Evolutionary conservation across 2,888 invertebrate genomes (phyloP), one percentile per base, ranked within the genome.

Genomic region (Gastrophysa polygoni): DNA sequence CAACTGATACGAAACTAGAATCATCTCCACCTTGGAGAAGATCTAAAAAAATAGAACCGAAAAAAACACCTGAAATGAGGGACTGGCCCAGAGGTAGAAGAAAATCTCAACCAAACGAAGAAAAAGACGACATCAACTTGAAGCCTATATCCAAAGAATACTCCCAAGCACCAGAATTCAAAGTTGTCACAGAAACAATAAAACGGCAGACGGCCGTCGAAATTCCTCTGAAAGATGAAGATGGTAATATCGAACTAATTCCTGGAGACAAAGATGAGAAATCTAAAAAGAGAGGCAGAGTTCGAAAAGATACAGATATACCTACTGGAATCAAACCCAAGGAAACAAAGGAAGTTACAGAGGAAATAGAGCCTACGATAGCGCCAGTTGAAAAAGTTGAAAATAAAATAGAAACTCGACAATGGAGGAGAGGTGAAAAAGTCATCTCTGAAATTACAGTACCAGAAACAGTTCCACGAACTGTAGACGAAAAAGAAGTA

Each of bases 31-130:
- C 80, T 28, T 78, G 78, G 77, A 72, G 75, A 47, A 70, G 76
- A 56, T 68, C 80, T 63, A 75, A 76, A 11, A 84, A 83, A 73
- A 80, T 83, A 61, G 81, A 82, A 61, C 61, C 66, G 34, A 80
- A 74, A 68, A 73, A 80, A 64, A 59, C 66, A 61, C 73, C 75
- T 59, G 75, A 80, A 68, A 76, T 65, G 28, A 76, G 73, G 68
- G 69, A 70, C 24, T 75, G 75, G 77, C 77, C 78, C 11, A 70
- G 70, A 59, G 77, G 78, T 24, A 77, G 77, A 68, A 71, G 75
- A 52, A 71, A 77, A 48, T 82, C 82, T 1, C 76, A 78, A 57
- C 78, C 83, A 63, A 81, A 82, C 46, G 82, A 81, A 67, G 82
- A 83, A 63, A 76, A 79, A 48, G 83, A 82, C 11, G 82, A 82